Evolutionary conservation across 2,113 vertebrate species (phyloP), one percentile per base, ranked within the genome.

Genomic region (Entomyzon cyanotis): DNA sequence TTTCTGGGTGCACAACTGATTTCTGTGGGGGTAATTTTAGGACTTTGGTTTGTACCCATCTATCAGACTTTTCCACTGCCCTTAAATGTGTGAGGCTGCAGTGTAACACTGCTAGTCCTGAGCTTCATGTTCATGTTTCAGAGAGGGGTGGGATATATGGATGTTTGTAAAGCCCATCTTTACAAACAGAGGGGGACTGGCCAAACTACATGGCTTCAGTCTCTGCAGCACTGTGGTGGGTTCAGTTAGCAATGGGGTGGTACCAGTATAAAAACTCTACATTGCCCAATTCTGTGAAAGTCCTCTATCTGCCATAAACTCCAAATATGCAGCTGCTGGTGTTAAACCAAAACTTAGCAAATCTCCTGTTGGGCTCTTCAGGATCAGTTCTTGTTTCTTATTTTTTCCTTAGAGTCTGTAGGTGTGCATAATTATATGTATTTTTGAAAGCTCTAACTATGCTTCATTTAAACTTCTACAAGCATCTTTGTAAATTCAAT

Each of bases 391-490:
- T 96, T 85, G 42, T 87, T 89, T 86, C 62, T 94, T 96, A 42
- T 94, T 98, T 97, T 96, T 97, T 88, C 90, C 94, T 90, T 87
- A 59, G 95, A 95, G 96, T 96, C 88, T 93, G 95, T 96, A 86
- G 77, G 96, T 96, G 96, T 97, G 90, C 47, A 41, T 97, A 97
- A 98, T 97, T 97, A 96, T 67, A 97, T 89, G 93, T 94, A 95
- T 96, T 97, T 97, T 95, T 95, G 83, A 97, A 96, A 96, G 94
- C 96, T 96, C 39, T 91, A 97, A 96, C 93, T 95, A 95, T 92
- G 95, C 95, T 77, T 97, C 77, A 96, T 96, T 97, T 97, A 95
- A 96, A 97, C 95, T 95, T 97, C 91, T 95, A 95, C 96, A 98
- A 97, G 98, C 95, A 94, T 92, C 68, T 94, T 84, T 94, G 93